These are phyloP conservation scores for Helarctos malayanus DNA, from an alignment of 2,797 vertebrate species.

Conservation along the genomic window DNA sequence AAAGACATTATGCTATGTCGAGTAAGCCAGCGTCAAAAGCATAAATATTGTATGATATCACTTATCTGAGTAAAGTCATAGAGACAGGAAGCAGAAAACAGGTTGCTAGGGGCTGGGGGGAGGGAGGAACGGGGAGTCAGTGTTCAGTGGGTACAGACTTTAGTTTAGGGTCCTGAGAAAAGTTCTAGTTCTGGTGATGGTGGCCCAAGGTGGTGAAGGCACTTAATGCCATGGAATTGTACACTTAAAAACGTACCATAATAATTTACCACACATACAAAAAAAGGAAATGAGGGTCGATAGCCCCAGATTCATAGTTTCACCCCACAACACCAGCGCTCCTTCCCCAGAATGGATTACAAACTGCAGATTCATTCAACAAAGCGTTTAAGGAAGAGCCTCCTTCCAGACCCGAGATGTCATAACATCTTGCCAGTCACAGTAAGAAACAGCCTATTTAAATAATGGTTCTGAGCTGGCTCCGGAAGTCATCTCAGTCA, in stretches of 20 bases:
- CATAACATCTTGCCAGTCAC: neutral
- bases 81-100: neutral
- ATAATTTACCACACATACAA: neutral
- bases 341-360: neutral
- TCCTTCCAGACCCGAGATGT: neutral
- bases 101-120: neutral
- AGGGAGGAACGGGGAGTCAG: neutral
- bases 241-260: neutral
- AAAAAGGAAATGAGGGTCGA: neutral
- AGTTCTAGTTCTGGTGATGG: neutral
- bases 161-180: neutral
- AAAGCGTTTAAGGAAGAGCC: neutral
- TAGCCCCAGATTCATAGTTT: neutral
- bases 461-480: neutral
- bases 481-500: neutral
- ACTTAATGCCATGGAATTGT: neutral
- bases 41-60: neutral
- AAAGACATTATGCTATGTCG: neutral
- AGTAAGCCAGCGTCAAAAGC: neutral
- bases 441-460: constrained; percentile 29
- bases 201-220: neutral
- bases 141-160: neutral
- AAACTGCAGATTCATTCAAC: neutral
- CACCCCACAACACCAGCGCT: neutral
- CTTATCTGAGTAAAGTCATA: neutral